phyloP scores from a whole-genome alignment of 2,113 vertebrate species.

The Porphyrio hochstetteri region DNA sequence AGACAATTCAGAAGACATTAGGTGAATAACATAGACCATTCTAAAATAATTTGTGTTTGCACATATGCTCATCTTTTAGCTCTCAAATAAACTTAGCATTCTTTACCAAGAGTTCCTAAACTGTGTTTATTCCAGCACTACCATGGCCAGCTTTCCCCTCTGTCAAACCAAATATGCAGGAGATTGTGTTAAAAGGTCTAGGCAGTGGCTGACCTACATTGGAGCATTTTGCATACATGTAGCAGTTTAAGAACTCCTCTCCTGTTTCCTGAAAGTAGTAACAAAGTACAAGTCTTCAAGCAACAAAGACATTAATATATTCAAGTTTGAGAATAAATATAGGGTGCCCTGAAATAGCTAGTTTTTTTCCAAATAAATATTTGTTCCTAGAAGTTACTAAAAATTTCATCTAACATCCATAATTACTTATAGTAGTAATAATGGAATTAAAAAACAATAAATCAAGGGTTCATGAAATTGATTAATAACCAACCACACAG shows the following conservation, averaged over 20 bases:
- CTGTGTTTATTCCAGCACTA: background rate
- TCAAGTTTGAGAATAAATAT: background rate
- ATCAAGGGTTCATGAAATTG: background rate
- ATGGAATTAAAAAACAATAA: background rate
- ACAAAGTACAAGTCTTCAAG: background rate
- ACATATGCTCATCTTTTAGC: background rate
- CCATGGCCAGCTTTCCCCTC: background rate
- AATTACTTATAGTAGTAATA: background rate
- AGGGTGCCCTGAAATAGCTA: background rate
- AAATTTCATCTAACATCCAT: background rate
- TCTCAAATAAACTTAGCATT: background rate
- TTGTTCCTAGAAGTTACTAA: background rate
- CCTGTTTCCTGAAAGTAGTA: background rate
- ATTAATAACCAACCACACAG: background rate
- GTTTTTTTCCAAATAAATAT: background rate
- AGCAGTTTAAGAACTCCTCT: background rate
- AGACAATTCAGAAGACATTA: constrained; percentile 20
- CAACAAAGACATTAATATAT: background rate
- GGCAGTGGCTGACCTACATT: background rate
- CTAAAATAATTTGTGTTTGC: background rate
- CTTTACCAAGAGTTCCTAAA: background rate
- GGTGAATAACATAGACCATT: background rate
- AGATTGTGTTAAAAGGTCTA: background rate
- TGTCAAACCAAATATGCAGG: background rate
- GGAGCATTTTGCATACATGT: background rate